These are phyloP conservation scores for Gadus macrocephalus DNA, from an alignment of 2,113 vertebrate genomes.

Conservation along the genomic window DNA sequence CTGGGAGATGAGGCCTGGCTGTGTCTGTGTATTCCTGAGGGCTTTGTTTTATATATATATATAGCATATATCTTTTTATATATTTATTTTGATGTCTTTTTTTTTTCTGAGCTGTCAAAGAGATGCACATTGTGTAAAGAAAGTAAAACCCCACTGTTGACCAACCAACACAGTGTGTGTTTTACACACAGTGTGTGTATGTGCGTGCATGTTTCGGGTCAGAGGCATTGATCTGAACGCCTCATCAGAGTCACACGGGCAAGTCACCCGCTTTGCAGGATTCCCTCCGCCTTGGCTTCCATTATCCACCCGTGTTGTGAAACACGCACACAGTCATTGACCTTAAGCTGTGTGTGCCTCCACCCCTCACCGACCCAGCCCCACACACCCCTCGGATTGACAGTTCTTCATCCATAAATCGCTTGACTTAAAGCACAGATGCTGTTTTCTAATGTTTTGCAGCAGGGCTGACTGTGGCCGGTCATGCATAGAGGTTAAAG, in stretches of 20 bases:
- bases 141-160: not conserved
- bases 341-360: too few species aligned
- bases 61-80: too few species aligned
- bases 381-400: too few species aligned
- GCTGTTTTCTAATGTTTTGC: not conserved
- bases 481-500: not conserved
- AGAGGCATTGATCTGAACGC: too few species aligned
- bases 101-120: not conserved
- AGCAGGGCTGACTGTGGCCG: not conserved
- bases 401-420: too few species aligned
- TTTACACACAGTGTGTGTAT: not conserved
- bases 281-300: too few species aligned
- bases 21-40: not conserved
- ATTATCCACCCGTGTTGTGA: too few species aligned
- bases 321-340: too few species aligned
- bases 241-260: too few species aligned
- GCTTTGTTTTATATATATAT: not conserved
- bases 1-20: conserved; percentile 40
- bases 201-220: not conserved
- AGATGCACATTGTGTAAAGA: not conserved
- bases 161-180: not conserved
- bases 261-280: too few species aligned
- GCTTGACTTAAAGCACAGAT: not conserved
- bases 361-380: too few species aligned
- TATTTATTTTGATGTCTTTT: too few species aligned